Conservation (phyloP, 2,888 invertebrate genomes). For the Dendrolimus houi region DNA sequence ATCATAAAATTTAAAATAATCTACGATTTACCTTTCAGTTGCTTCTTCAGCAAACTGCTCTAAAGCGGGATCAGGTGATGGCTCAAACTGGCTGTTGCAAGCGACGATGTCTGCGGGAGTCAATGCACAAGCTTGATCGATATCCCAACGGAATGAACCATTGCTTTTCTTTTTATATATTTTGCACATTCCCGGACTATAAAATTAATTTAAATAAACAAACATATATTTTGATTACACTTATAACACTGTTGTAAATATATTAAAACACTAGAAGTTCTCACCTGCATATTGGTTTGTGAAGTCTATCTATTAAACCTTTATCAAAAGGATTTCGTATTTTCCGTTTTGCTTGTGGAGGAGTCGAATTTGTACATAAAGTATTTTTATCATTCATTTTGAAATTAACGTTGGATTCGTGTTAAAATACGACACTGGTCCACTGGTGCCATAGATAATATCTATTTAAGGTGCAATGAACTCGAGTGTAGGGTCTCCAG, state of each 20-base stretch:
- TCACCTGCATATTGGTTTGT: conserved; percentile 83
- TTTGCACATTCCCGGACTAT: conserved; percentile 70
- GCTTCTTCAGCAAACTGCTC: conserved; percentile 81
- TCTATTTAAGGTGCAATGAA: conserved; percentile 13
- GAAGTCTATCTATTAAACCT: conserved; percentile 78
- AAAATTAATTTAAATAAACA: conserved; percentile 2
- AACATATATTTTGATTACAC: not conserved
- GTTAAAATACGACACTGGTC: too few relatives aligned
- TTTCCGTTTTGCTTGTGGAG: conserved; percentile 55
- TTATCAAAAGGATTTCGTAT: conserved; percentile 83
- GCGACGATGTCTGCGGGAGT: conserved; percentile 82
- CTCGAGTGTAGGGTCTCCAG: conserved; percentile 13
- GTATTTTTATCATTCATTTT: conserved; percentile 63
- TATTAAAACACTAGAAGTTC: conserved; percentile 5
- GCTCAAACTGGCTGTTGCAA: conserved; percentile 77
- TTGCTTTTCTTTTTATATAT: conserved; percentile 58
- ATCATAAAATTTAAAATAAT: too few relatives aligned
- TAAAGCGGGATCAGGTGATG: conserved; percentile 77
- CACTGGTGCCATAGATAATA: conserved; percentile 3
- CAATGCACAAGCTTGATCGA: conserved; percentile 81
- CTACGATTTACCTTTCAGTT: conserved; percentile 66
- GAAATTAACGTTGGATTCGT: conserved; percentile 46
- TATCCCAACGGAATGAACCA: conserved; percentile 77
- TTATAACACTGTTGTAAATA: not conserved
- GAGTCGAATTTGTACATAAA: conserved; percentile 47